Percentiles rank a stretch among this genome's conserved stretches.
phyloP scores from a whole-genome alignment of 2,797 vertebrate species.

The Lepus oiostolus region DNA sequence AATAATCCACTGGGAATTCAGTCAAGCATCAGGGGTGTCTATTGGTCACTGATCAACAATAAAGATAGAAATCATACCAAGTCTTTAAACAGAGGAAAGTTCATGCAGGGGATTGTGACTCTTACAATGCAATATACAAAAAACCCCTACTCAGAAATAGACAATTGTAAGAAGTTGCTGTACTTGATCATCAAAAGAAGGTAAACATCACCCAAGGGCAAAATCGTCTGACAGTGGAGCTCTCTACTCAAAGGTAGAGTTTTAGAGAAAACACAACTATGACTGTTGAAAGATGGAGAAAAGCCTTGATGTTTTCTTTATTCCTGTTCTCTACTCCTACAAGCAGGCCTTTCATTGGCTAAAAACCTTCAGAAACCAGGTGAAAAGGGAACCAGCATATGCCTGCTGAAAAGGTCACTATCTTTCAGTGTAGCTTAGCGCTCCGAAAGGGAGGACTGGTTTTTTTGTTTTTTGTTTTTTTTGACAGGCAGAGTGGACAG shows the following conservation, averaged over 20 bases:
- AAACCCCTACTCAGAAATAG: background rate
- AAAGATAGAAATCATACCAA: background rate
- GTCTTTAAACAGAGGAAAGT: background rate
- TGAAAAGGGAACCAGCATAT: background rate
- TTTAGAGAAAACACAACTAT: background rate
- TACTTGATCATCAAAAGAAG: background rate
- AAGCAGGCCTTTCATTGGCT: background rate
- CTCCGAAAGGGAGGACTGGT: background rate
- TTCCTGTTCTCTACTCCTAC: fast-evolving
- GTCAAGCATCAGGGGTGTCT: background rate
- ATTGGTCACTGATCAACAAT: background rate
- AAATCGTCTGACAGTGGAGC: background rate
- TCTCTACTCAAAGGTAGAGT: background rate
- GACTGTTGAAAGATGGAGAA: background rate
- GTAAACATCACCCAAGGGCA: background rate
- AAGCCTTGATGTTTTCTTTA: too few species aligned
- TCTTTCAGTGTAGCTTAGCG: background rate
- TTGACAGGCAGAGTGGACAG: too few species aligned
- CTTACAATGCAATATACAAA: background rate
- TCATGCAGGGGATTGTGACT: background rate
- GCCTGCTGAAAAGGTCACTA: background rate
- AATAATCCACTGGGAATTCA: background rate
- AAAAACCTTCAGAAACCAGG: background rate
- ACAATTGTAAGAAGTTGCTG: background rate
- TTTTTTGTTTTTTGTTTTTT: background rate